Evolutionary conservation across 2,888 invertebrate species (phyloP).

Genomic region (Trissoscelio sp.): DNA sequence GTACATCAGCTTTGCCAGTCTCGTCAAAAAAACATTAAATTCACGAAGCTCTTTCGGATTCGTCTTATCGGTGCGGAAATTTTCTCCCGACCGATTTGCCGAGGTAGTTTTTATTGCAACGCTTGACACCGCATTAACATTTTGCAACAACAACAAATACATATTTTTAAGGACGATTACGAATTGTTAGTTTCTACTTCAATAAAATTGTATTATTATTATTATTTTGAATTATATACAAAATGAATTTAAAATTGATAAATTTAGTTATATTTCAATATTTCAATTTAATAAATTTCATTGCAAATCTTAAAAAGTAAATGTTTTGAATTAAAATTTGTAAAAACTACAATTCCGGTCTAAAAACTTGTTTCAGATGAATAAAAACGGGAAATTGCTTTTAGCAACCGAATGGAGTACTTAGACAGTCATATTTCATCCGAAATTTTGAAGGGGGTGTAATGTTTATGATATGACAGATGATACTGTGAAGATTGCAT

Average conservation of each 20-base stretch:
- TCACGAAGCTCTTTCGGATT: conserved; percentile 18
- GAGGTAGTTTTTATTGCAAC: background rate
- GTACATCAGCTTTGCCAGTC: conserved; percentile 44
- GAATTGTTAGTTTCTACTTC: too few species aligned
- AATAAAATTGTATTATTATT: too few species aligned
- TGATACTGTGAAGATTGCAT: conserved; percentile 28
- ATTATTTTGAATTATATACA: too few species aligned
- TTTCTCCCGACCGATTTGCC: conserved; percentile 9
- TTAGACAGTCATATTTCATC: conserved; percentile 21
- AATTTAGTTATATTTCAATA: too few species aligned
- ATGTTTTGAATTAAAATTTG: too few species aligned
- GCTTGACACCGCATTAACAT: conserved; percentile 19
- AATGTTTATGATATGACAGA: conserved; percentile 43
- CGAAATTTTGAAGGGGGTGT: conserved; percentile 1
- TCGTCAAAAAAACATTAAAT: conserved; percentile 52
- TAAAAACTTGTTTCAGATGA: background rate
- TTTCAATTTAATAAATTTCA: too few species aligned
- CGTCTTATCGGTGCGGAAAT: conserved; percentile 14
- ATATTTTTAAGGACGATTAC: background rate
- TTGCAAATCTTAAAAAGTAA: too few species aligned
- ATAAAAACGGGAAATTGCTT: conserved; percentile 3
- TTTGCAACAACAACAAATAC: background rate
- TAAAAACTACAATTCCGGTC: background rate
- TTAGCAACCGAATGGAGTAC: background rate
- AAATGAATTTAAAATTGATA: too few species aligned